Evolutionary conservation across 2,797 vertebrate species (phyloP).

Genomic region (Sciaenops ocellatus): DNA sequence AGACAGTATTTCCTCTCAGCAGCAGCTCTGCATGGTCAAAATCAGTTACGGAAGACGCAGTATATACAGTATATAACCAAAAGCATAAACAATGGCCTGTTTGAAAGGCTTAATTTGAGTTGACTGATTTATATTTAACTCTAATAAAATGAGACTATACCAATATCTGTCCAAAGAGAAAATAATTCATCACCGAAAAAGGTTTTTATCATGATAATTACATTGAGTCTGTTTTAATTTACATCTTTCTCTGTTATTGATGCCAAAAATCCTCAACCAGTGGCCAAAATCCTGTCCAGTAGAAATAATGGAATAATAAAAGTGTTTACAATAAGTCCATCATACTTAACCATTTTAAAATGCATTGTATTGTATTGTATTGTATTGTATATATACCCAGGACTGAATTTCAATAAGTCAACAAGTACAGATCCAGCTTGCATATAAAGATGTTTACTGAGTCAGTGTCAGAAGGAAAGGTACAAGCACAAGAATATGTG

Average conservation of each 20-base stretch:
- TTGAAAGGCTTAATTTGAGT: constrained; percentile 34
- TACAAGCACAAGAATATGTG: neutral
- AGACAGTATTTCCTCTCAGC: neutral
- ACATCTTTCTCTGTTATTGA: constrained; percentile 36
- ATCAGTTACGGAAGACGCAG: constrained; percentile 36
- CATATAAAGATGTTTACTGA: constrained; percentile 32
- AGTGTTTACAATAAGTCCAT: constrained; percentile 64
- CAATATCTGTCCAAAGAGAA: constrained; percentile 37
- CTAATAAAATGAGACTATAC: constrained; percentile 41
- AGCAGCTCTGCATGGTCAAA: constrained; percentile 20
- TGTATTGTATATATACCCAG: constrained; percentile 12
- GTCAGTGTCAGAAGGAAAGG: constrained; percentile 4
- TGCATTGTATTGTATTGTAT: constrained; percentile 39
- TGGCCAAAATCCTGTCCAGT: constrained; percentile 63
- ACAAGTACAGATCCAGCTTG: constrained; percentile 22
- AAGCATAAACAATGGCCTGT: constrained; percentile 33
- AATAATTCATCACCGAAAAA: constrained; percentile 54
- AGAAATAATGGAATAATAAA: constrained; percentile 65
- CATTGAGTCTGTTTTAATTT: constrained; percentile 58
- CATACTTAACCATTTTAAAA: constrained; percentile 56
- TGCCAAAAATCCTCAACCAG: constrained; percentile 45
- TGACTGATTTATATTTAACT: constrained; percentile 51
- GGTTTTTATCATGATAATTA: constrained; percentile 59
- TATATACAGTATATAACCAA: constrained; percentile 16
- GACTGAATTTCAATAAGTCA: constrained; percentile 39